Percentiles rank a stretch among this genome's conserved stretches.
Conservation (phyloP, 2,797 vertebrate genomes). For the Enteromius trimaculatus region DNA sequence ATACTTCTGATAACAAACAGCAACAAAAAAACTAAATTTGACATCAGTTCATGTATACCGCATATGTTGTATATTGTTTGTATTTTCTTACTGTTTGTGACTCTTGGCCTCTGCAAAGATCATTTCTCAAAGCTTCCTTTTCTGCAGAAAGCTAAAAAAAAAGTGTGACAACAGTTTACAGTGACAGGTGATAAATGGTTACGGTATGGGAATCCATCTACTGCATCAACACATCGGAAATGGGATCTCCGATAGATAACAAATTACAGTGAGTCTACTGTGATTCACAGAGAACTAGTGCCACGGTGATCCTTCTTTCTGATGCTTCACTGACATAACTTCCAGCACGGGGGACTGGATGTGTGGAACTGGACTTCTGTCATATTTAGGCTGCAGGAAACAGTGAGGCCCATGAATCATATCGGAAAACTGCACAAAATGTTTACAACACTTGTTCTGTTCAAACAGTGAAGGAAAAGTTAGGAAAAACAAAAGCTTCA, state of each 20-base stretch:
- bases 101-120: constrained; percentile 60
- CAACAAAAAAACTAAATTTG: not conserved
- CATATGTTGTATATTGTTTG: not conserved
- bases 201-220: constrained; percentile 76
- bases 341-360: not conserved
- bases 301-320: constrained; percentile 17
- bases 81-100: not conserved
- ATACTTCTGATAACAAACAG: not conserved
- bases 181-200: constrained; percentile 77
- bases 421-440: not conserved
- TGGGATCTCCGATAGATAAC: constrained; percentile 72
- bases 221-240: constrained; percentile 77
- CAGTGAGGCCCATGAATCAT: constrained; percentile 19
- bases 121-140: constrained; percentile 60
- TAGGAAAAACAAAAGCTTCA: not conserved
- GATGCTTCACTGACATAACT: constrained; percentile 26
- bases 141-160: constrained; percentile 51
- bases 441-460: not conserved
- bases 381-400: not conserved
- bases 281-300: constrained; percentile 61
- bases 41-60: not conserved
- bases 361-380: constrained; percentile 1
- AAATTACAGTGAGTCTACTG: constrained; percentile 60
- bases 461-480: constrained; percentile 7
- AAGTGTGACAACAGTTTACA: constrained; percentile 66